Conservation (phyloP, 2,888 invertebrate species). For the Drosophila cyrtoloma region DNA sequence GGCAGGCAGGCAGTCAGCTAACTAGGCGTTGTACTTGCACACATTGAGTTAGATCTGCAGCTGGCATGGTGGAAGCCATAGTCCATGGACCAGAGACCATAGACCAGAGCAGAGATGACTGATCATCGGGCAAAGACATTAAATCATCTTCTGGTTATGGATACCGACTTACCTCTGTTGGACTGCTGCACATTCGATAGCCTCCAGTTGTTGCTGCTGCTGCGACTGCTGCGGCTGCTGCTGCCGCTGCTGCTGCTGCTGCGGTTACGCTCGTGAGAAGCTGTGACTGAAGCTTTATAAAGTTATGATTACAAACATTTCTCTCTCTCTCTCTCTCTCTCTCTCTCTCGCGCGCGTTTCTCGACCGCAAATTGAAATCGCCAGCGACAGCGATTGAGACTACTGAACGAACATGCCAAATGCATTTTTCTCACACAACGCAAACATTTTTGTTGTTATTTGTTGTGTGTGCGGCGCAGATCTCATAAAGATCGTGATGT, state of each 20-base stretch:
- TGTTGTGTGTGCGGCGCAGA: slow-evolving; percentile 20
- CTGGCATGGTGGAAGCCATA: slow-evolving; percentile 27
- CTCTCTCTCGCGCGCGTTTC: background rate
- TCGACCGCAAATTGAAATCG: slow-evolving; percentile 56
- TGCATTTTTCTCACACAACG: slow-evolving; percentile 51
- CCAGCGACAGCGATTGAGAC: slow-evolving; percentile 33
- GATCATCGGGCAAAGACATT: slow-evolving; percentile 72
- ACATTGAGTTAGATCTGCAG: slow-evolving; percentile 15
- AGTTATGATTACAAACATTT: slow-evolving; percentile 68
- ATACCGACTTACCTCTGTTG: slow-evolving; percentile 22
- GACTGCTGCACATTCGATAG: slow-evolving; percentile 52
- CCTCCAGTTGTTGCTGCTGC: slow-evolving; percentile 28
- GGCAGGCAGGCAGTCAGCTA: slow-evolving; percentile 18
- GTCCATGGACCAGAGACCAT: slow-evolving; percentile 7
- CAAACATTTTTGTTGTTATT: slow-evolving; percentile 28
- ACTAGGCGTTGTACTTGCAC: slow-evolving; percentile 58
- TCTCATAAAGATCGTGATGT: slow-evolving; percentile 44
- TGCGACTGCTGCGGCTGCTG: slow-evolving; percentile 33
- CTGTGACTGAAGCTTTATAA: slow-evolving; percentile 43
- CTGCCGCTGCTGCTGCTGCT: slow-evolving; percentile 30
- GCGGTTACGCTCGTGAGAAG: slow-evolving; percentile 73
- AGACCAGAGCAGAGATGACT: slow-evolving; percentile 55
- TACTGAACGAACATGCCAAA: slow-evolving; percentile 31
- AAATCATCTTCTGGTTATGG: slow-evolving; percentile 61
- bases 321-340: slow-evolving; percentile 18